A percentile compares a stretch with the other conserved stretches of the same genome.
Conservation (phyloP, 2,113 vertebrate species). For the Odocoileus virginianus region DNA sequence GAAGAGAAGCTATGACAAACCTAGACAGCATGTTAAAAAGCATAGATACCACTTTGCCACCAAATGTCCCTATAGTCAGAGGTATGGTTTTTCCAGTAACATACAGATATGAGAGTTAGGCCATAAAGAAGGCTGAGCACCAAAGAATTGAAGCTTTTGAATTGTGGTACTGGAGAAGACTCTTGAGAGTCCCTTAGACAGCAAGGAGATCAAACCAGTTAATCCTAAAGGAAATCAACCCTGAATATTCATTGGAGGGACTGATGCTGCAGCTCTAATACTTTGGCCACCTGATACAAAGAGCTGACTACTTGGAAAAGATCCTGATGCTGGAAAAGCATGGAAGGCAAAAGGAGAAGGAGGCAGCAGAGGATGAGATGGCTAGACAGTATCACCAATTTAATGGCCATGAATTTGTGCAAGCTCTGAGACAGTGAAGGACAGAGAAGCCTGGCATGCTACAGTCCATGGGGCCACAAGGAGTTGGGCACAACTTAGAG, state of each 20-base stretch:
- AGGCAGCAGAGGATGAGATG: background rate
- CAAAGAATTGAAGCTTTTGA: background rate
- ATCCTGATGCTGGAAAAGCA: background rate
- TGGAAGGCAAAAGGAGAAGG: background rate
- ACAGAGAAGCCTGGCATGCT: background rate
- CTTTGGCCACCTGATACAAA: background rate
- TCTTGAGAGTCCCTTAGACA: background rate
- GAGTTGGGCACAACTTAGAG: background rate
- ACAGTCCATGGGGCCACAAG: background rate
- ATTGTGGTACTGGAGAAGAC: background rate
- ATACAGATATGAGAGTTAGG: background rate
- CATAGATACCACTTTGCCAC: background rate
- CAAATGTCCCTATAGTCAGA: background rate
- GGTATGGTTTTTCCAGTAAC: background rate
- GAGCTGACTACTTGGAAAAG: background rate
- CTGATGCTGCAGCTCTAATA: background rate
- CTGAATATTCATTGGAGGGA: no score
- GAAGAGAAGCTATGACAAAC: background rate
- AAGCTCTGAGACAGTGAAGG: background rate
- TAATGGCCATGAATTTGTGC: background rate
- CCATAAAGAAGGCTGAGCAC: background rate
- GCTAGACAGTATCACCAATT: background rate
- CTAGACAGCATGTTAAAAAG: background rate
- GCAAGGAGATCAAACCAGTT: background rate
- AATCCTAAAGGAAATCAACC: background rate